Conservation (phyloP, 2,888 invertebrate species). For the Catotricha subobsoleta region DNA sequence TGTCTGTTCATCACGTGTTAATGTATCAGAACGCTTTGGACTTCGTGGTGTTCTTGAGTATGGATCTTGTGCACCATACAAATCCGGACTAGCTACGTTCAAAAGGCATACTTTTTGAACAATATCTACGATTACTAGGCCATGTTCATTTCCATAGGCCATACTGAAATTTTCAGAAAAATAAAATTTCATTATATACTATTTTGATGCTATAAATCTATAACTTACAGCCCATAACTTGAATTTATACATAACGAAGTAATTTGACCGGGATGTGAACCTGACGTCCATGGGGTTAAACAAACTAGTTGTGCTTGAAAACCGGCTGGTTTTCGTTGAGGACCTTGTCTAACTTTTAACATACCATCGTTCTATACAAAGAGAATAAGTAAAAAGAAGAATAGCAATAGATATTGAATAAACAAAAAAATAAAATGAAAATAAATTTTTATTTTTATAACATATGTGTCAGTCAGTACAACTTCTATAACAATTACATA, state of each 20-base stretch:
- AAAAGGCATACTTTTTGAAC: conserved; percentile 76
- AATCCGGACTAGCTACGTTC: conserved; percentile 76
- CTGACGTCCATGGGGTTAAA: conserved; percentile 65
- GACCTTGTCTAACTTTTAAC: conserved; percentile 53
- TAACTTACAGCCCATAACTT: conserved; percentile 87
- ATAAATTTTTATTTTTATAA: too few species aligned
- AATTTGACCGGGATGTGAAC: conserved; percentile 66
- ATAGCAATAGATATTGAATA: too few species aligned
- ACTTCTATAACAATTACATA: too few species aligned
- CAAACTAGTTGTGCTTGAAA: conserved; percentile 94
- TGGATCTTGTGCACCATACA: conserved; percentile 78
- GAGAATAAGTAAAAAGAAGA: too few species aligned
- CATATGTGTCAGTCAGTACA: too few species aligned
- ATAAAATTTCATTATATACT: too few species aligned
- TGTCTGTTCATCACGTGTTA: conserved; percentile 36
- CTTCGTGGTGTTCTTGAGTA: conserved; percentile 65
- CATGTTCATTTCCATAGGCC: conserved; percentile 94
- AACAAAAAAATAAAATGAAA: too few species aligned
- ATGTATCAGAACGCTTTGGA: conserved; percentile 40
- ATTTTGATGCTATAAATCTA: too few species aligned
- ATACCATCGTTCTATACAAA: conserved; percentile 28
- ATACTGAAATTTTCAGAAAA: too few species aligned
- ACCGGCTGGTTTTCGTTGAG: conserved; percentile 77
- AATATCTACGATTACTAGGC: conserved; percentile 87
- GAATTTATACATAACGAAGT: conserved; percentile 87